Evolutionary conservation across 2,888 invertebrate genomes (phyloP).

Genomic region (Chelonus formosanus): DNA sequence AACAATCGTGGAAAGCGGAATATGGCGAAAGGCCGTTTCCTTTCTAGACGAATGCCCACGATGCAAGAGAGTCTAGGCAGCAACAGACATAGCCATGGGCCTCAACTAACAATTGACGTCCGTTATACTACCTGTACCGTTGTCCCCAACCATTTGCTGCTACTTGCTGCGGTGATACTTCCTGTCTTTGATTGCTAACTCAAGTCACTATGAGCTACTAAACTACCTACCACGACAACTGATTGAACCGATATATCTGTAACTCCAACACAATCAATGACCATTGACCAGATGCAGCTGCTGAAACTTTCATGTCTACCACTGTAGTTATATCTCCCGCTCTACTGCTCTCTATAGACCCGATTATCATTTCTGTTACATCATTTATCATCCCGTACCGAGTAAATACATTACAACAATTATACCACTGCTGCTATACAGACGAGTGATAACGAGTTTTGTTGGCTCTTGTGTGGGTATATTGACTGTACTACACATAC

Average conservation of each 20-base stretch:
- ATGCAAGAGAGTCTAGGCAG: slow-evolving; percentile 21
- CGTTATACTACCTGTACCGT: slow-evolving; percentile 31
- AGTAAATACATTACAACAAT: too few species aligned
- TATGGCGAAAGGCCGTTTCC: slow-evolving; percentile 51
- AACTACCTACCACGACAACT: not conserved
- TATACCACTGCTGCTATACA: too few species aligned
- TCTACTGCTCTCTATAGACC: too few species aligned
- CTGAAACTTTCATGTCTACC: not conserved
- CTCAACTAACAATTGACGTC: slow-evolving; percentile 28
- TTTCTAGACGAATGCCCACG: slow-evolving; percentile 43
- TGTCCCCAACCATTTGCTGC: slow-evolving; percentile 18
- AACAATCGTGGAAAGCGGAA: slow-evolving; percentile 52
- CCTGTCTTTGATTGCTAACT: slow-evolving; percentile 10
- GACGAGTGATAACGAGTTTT: too few species aligned
- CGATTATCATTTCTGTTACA: too few species aligned
- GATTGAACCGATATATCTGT: slow-evolving; percentile 1
- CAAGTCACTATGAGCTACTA: not conserved
- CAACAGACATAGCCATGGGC: slow-evolving; percentile 19
- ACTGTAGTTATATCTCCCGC: too few species aligned
- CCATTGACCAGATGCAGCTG: not conserved
- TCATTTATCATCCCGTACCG: too few species aligned
- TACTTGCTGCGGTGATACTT: slow-evolving; percentile 16
- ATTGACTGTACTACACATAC: too few species aligned
- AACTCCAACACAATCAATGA: slow-evolving; percentile 10
- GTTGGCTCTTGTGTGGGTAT: too few species aligned